A percentile compares a stretch with the other conserved stretches of the same genome.
Evolutionary conservation across 2,797 vertebrate genomes (phyloP).

Genomic region (Siniperca obscura): DNA sequence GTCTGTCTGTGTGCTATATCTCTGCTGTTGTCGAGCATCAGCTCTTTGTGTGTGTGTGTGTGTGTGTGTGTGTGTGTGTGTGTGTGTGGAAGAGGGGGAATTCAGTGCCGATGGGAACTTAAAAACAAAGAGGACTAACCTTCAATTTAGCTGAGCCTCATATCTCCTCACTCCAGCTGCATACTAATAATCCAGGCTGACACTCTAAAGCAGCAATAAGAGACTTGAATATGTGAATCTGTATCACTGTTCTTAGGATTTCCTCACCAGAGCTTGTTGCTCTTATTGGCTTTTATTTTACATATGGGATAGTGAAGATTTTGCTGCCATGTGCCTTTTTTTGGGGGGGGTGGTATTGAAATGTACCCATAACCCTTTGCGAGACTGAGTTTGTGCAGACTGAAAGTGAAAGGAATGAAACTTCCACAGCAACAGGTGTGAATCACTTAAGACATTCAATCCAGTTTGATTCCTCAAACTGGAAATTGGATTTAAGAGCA

Average conservation of each 20-base stretch:
- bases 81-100: slow-evolving; percentile 19
- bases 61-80: not conserved
- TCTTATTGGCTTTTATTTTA: not conserved
- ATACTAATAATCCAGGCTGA: slow-evolving; percentile 24
- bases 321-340: not conserved
- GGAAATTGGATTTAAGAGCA: not conserved
- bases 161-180: slow-evolving; percentile 41
- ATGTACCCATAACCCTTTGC: not conserved
- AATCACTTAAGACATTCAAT: not conserved
- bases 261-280: not conserved
- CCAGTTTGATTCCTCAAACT: not conserved
- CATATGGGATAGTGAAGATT: too few relatives aligned
- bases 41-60: too few relatives aligned
- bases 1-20: not conserved
- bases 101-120: slow-evolving; percentile 27
- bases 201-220: not conserved
- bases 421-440: not conserved
- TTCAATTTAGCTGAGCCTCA: slow-evolving; percentile 41
- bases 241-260: not conserved
- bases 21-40: not conserved
- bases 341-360: not conserved
- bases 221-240: not conserved
- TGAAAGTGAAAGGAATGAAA: not conserved
- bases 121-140: slow-evolving; percentile 48
- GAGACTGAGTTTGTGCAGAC: not conserved